Percentiles rank a stretch among this genome's conserved stretches.
Conservation (phyloP, 2,888 invertebrate species). For the Drosophila leonis region DNA sequence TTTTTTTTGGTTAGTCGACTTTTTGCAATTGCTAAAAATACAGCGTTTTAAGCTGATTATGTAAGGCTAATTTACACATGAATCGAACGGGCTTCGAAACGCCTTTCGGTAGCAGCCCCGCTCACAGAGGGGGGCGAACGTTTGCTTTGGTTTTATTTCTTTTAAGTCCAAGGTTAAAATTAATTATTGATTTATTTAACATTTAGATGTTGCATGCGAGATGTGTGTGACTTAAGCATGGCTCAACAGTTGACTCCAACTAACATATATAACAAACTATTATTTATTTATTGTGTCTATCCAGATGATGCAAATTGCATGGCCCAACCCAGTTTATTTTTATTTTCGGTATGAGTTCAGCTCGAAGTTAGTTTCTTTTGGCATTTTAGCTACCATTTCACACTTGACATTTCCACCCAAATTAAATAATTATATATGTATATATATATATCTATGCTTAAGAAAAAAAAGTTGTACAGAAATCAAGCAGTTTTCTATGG, state of each 20-base stretch:
- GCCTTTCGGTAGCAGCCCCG: constrained; percentile 46
- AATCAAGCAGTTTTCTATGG: constrained; percentile 32
- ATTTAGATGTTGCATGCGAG: constrained; percentile 57
- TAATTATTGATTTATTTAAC: constrained; percentile 74
- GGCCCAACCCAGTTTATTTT: constrained; percentile 41
- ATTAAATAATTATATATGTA: constrained; percentile 9
- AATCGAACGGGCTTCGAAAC: constrained; percentile 57
- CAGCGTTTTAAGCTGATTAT: constrained; percentile 71
- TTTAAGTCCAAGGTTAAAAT: constrained; percentile 78
- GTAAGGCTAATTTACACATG: constrained; percentile 80
- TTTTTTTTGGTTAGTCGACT: constrained; percentile 38
- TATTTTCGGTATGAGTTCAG: constrained; percentile 34
- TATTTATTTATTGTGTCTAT: neutral
- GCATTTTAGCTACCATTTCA: constrained; percentile 61
- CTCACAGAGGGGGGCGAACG: neutral
- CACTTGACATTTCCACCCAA: constrained; percentile 69
- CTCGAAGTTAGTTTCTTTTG: constrained; percentile 38
- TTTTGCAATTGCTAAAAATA: constrained; percentile 80
- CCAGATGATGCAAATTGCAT: constrained; percentile 35
- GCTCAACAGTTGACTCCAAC: constrained; percentile 9
- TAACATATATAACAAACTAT: neutral
- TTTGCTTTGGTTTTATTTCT: constrained; percentile 68
- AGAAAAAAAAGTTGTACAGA: constrained; percentile 2
- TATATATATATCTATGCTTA: neutral
- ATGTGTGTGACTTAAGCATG: constrained; percentile 34